Percentiles rank a stretch among this genome's conserved stretches.
phyloP scores from a whole-genome alignment of 2,113 vertebrate species.

The Alethe castanea region DNA sequence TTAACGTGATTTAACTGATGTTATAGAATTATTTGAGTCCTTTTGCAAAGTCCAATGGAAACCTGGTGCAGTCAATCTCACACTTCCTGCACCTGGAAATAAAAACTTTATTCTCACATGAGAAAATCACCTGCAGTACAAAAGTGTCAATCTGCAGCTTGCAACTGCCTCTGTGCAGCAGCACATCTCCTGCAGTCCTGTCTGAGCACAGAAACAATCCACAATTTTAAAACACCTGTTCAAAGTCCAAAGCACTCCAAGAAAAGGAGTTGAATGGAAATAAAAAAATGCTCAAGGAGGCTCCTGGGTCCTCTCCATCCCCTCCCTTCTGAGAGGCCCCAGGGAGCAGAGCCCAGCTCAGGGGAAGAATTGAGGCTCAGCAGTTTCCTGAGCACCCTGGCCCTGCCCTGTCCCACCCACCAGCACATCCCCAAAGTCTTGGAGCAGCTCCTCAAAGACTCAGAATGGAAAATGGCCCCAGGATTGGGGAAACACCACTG shows the following conservation, averaged over 20 bases:
- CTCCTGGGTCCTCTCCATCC: fast-evolving
- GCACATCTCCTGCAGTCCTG: fast-evolving
- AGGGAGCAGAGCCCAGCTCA: not conserved
- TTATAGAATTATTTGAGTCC: not conserved
- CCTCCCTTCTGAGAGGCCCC: not conserved
- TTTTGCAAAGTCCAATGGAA: not conserved
- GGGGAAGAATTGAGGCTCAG: not conserved
- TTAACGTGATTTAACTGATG: not conserved
- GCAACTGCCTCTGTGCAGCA: not conserved
- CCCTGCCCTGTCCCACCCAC: not conserved
- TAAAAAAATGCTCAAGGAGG: not conserved
- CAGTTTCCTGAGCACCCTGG: not conserved
- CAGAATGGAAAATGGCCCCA: fast-evolving
- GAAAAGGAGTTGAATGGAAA: fast-evolving
- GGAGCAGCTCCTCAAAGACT: not conserved
- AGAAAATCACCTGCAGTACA: not conserved
- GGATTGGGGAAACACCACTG: not conserved
- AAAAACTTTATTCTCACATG: not conserved
- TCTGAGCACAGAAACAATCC: not conserved
- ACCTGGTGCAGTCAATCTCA: not conserved
- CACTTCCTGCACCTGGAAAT: not conserved
- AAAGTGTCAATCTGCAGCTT: not conserved
- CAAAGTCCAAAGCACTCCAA: fast-evolving
- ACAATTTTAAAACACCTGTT: not conserved
- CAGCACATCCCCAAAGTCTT: not conserved